These are phyloP conservation scores for Hetaerina titia DNA, from an alignment of 2,888 invertebrate genomes.

Conservation along the genomic window DNA sequence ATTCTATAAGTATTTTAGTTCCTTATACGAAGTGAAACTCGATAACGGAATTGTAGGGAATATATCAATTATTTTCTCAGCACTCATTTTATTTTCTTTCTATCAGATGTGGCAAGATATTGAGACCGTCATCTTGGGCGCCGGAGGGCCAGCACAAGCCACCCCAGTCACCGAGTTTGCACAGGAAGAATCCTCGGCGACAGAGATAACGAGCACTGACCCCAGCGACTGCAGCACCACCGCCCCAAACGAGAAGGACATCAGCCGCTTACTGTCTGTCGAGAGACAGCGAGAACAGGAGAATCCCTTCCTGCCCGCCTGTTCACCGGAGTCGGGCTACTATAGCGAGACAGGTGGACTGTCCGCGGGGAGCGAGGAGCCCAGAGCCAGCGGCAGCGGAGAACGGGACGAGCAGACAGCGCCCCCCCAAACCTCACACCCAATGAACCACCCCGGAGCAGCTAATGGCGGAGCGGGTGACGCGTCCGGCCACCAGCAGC, in stretches of 20 bases:
- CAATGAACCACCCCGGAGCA: slow-evolving; percentile 64
- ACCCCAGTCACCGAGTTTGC: slow-evolving; percentile 68
- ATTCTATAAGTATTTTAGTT: no score
- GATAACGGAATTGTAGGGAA: not conserved
- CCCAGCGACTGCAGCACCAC: slow-evolving; percentile 69
- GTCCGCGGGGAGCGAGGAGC: not conserved
- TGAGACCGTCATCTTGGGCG: slow-evolving; percentile 75
- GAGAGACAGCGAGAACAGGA: slow-evolving; percentile 69
- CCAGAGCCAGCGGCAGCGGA: not conserved
- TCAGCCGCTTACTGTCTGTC: slow-evolving; percentile 69
- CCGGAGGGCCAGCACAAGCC: slow-evolving; percentile 72
- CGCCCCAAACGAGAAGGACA: slow-evolving; percentile 69
- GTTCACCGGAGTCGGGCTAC: slow-evolving; percentile 70
- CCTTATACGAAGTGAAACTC: no score
- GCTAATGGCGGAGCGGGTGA: slow-evolving; percentile 32
- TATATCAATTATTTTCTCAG: no score
- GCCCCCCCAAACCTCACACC: slow-evolving; percentile 69
- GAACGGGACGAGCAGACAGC: slow-evolving; percentile 70
- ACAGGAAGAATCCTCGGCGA: slow-evolving; percentile 72
- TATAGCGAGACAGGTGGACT: slow-evolving; percentile 69
- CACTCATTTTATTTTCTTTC: not conserved
- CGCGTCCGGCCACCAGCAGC: slow-evolving; percentile 18
- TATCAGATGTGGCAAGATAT: slow-evolving; percentile 76
- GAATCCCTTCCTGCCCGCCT: slow-evolving; percentile 68
- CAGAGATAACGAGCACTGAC: slow-evolving; percentile 70